Conservation (phyloP, 2,113 vertebrate species). For the Epinephelus moara region DNA sequence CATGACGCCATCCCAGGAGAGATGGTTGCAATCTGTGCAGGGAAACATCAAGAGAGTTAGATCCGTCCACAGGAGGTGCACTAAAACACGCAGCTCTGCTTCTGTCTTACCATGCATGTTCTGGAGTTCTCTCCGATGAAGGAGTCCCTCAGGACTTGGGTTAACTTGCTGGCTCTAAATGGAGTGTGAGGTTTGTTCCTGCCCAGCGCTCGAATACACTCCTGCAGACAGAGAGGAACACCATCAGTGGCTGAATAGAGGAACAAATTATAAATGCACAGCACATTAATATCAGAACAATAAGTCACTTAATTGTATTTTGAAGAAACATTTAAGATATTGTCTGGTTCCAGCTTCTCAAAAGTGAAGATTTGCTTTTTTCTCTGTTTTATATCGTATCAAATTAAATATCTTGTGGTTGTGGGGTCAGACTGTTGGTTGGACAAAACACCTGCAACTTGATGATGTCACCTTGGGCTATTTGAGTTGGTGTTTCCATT, state of each 20-base stretch:
- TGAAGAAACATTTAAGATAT: too few relatives aligned
- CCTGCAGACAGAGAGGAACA: slow-evolving; percentile 81
- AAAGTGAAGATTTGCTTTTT: background rate
- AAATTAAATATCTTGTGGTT: too few relatives aligned
- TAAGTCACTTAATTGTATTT: background rate
- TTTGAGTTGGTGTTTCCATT: too few relatives aligned
- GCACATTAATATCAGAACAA: background rate
- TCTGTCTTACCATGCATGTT: slow-evolving; percentile 93
- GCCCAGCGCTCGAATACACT: slow-evolving; percentile 97
- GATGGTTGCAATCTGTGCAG: slow-evolving; percentile 94
- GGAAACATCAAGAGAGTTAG: background rate
- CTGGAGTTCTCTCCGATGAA: slow-evolving; percentile 99
- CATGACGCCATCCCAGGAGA: slow-evolving; percentile 99
- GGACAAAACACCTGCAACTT: too few relatives aligned
- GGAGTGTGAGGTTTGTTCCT: slow-evolving; percentile 97
- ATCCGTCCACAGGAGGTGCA: background rate
- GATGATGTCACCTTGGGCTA: too few relatives aligned
- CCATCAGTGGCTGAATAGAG: background rate
- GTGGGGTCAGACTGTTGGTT: too few relatives aligned
- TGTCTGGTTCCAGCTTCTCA: background rate
- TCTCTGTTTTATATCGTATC: too few relatives aligned
- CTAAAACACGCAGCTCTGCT: background rate
- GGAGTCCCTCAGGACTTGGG: slow-evolving; percentile 97
- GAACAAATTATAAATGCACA: background rate
- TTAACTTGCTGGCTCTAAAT: slow-evolving; percentile 98